Base-by-base conservation (phyloP, 1,140 invertebrate genomes). In the Cotesia glomerata region DNA sequence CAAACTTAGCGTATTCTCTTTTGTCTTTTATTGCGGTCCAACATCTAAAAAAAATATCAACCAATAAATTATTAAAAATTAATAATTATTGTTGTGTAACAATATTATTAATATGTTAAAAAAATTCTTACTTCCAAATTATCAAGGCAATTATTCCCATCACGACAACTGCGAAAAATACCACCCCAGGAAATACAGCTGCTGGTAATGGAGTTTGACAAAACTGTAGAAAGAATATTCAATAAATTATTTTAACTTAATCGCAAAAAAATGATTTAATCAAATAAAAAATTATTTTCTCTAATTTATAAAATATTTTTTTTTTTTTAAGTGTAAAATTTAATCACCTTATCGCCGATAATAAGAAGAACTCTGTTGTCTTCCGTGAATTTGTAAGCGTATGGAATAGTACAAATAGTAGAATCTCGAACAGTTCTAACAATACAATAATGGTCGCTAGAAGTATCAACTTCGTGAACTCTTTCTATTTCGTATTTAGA, bases 1-100 rank as follows among this genome's bases (percentile, higher is more conserved):
- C 75, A n/a, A 82, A 82, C 49, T 78, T 81, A 0, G 71, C 77
- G 14, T 71, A 81, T 58, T 82, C 81, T 13, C 56, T 74, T 61
- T 59, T 75, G 32, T 82, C 81, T 52, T 76, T 72, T 16, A 76
- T 71, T n/a, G 32, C 69, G 1, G 69, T 76, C 69, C 72, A 74
- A 35, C 72, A 74, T 72, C 75, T 76, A 49, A 2, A 68, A 68
- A 4, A 56, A 71, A 68, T 26, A 26, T 26, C 2, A 26, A 56
- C 68, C 9, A 61, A 64, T 1, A 11, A 52, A 13, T 62, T 34
- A 7, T 32, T 5, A 14, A n/a, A 49, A 64, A 9, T 4, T 35
- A 14, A 54, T 32, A 64, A 62, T n/a, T 64, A 49, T 63, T 45
- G 7, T 61, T 36, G 5, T 13, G 7, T 34, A 68, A 58, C 18